Base-by-base conservation (phyloP, 1,140 invertebrate genomes). In the Aphaenogaster ashmeadi region DNA sequence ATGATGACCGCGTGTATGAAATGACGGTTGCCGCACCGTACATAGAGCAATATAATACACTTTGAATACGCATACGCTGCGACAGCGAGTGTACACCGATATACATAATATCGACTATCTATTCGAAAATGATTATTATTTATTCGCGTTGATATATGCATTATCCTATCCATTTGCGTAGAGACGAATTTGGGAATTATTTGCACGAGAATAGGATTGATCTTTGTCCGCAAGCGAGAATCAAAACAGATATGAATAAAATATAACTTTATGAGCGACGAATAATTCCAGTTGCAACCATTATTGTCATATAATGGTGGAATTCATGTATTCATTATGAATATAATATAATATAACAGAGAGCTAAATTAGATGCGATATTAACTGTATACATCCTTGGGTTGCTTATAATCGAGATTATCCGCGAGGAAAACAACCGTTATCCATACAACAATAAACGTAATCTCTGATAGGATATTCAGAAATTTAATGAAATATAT, bases 121-220 rank as follows among this genome's bases (percentile, higher is more conserved):
- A 60, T 21, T 44, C 8, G n/a, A 38, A 75, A 62, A 62, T 84
- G 21, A 75, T 74, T 21, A 72, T 81, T 69, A 83, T 83, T 71
- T 71, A 81, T 72, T 75, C 13, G 69, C 36, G 44, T 60, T n/a
- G 41, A 69, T 44, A 56, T 38, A 3, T 11, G 27, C 11, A 56
- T 72, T 83, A 54, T 33, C 15, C 38, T 47, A 74, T 74, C 11
- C 6, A n/a, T 1, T 33, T 27, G 11, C 54, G 8, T 21, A 60
- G 47, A 80, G 54, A 56, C 36, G 15, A 74, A 60, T 84, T 84
- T 81, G 21, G 21, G 1, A 71, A 81, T 81, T 84, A 62, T 60
- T 13, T 38, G 6, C 6, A 52, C 11, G 21, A 21, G 41, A 47
- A 62, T 60, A 44, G n/a, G 41, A 50, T 84, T 84, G 41, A 84